phyloP scores from a whole-genome alignment of 1,140 invertebrate species.

The Ctenoplectra terminalis region DNA sequence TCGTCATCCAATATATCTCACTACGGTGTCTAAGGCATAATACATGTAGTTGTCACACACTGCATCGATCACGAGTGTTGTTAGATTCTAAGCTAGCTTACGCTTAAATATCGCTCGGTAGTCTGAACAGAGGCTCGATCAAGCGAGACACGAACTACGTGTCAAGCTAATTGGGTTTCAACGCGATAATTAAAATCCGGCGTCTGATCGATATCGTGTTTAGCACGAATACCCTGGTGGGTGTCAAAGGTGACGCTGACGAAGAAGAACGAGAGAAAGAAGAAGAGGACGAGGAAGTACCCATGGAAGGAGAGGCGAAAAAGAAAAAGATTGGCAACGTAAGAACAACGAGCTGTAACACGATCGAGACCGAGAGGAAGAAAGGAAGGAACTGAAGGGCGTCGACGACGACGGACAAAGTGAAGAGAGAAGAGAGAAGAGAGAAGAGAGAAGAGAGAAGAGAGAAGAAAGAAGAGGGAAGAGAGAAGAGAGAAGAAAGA shows the following conservation, averaged over 20 bases:
- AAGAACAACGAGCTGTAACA: neutral
- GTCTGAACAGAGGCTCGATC: constrained; percentile 13
- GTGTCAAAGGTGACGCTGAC: constrained; percentile 47
- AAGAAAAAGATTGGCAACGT: constrained; percentile 17
- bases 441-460: no score
- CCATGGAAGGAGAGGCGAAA: constrained; percentile 21
- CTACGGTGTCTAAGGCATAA: no score
- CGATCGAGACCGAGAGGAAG: neutral
- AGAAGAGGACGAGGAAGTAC: constrained; percentile 10
- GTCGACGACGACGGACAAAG: constrained; percentile 29
- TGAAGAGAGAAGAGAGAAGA: constrained; percentile 80
- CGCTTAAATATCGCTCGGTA: constrained; percentile 11
- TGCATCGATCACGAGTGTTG: neutral
- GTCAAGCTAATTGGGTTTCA: constrained; percentile 43
- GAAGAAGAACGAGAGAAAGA: constrained; percentile 51
- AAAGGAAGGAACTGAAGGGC: constrained; percentile 28
- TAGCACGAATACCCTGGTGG: constrained; percentile 35
- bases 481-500: no score
- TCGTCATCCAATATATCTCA: no score
- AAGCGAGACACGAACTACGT: constrained; percentile 16
- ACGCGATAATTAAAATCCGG: constrained; percentile 55
- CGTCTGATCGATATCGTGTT: constrained; percentile 54
- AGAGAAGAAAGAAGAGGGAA: no score
- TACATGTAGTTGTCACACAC: neutral
- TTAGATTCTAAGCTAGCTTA: neutral